Evolutionary conservation across 2,888 invertebrate genomes (phyloP), one percentile per base, ranked within the genome.

Genomic region (Plebejus anna): DNA sequence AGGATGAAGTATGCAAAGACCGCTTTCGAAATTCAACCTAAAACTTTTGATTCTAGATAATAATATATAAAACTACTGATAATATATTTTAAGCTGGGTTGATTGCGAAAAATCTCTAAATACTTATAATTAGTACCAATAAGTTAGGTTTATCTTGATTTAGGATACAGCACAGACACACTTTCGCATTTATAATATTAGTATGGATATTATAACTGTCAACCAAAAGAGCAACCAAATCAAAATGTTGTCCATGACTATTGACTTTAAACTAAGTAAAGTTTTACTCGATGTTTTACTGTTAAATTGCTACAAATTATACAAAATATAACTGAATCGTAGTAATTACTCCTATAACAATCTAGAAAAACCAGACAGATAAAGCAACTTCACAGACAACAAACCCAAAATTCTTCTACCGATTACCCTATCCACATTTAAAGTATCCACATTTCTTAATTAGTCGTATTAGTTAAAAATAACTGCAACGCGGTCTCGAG

Each of bases 401-500:
- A 5, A 4, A 55, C 9, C 6, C 9, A 28, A 59, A 22, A 22
- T 59, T 59, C 22, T 22, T 22, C 7, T 22, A 7, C 6, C 22
- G 2, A 22, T 22, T 22, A 2, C 6, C n/a, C 2, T 5, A 59
- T 38, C 0, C 71, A 7, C 6, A n/a, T n/a, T 71, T 71, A 38
- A 70, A 42, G 38, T 13, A 72, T 51, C 32, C 4, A 51, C 72
- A 72, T 28, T 51, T 51, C 22, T 47, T 51, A 72, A 72, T 72
- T 72, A 72, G 13, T 9, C 47, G 28, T 72, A 72, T 72, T 72
- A 73, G 22, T 72, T 72, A 47, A 47, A 47, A 47, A 72, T 13
- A 22, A 55, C 55, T 76, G 76, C 76, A 76, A 72, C 75, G 76
- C 75, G 61, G 76, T 70, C 76, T 55, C 75, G 76, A 77, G 55